Evolutionary conservation across 2,113 vertebrate species (phyloP), one percentile per base, ranked within the genome.

Genomic region (Rhynchomys soricoides): DNA sequence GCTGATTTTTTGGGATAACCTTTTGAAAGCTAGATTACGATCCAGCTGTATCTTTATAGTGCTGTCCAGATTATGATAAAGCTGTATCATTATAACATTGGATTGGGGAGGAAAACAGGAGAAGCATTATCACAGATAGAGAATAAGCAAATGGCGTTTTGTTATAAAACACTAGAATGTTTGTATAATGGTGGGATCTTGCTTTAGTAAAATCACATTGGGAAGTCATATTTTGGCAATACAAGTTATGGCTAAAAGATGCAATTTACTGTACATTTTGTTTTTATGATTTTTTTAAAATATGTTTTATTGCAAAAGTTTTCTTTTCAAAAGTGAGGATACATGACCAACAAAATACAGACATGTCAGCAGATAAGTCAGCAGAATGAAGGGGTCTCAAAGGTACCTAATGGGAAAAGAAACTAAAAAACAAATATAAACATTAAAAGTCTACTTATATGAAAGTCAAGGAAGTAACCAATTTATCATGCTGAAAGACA

Each of bases 21-120:
- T 83, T 57, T 55, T 85, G 15, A 96, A 92, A 74, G 15, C 8
- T 26, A 96, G 37, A 79, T 75, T 40, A 92, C n/a, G 73, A 57
- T 77, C 22, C 22, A 86, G 73, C 48, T 24, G 1, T 43, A 78
- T 77, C 24, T n/a, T 93, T 66, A 64, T 19, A 83, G 11, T 85
- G 19, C 90, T 90, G 45, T 19, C 7, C 31, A 96, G 31, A 85
- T 74, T 37, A 90, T 48, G 73, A 66, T 77, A 29, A 29, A 86
- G 59, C 31, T 24, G 0, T n/a, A 74, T 81, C 19, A n/a, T 93
- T 73, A 75, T 15, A 83, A 6, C 5, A 78, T 1, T 74, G 37
- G 91, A 71, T 1, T 15, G 11, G 7, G 19, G 19, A 40, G n/a
- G 19, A 9, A 21, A 21, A 9, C 4, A 0, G 86, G 22, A 95